Evolutionary conservation across 2,888 invertebrate genomes (phyloP).

Genomic region (Eumerus sabulonum): DNA sequence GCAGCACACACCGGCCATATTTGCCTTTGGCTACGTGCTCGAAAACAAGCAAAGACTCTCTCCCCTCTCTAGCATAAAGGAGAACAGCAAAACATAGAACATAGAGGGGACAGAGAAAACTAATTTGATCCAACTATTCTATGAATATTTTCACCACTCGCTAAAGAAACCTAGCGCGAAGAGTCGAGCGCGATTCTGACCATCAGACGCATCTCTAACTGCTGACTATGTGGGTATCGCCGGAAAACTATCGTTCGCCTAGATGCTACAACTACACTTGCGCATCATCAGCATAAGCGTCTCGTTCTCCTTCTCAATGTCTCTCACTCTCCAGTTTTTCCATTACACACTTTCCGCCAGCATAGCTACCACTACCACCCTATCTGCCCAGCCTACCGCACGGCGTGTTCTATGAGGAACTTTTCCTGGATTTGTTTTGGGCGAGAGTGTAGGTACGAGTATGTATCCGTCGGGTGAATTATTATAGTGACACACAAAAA

Average conservation of each 20-base stretch:
- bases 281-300: background rate
- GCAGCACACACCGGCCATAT: constrained; percentile 16
- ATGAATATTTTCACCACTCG: too few species aligned
- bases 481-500: constrained; percentile 69
- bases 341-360: constrained; percentile 14
- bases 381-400: background rate
- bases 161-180: too few species aligned
- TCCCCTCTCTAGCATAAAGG: too few species aligned
- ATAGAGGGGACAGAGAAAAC: too few species aligned
- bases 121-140: too few species aligned
- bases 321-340: constrained; percentile 18
- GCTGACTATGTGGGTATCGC: too few species aligned
- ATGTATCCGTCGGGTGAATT: constrained; percentile 64
- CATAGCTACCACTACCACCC: background rate
- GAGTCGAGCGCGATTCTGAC: too few species aligned
- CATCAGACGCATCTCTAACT: too few species aligned
- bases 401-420: constrained; percentile 42
- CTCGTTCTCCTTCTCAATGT: background rate
- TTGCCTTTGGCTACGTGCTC: constrained; percentile 3
- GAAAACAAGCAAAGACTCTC: constrained; percentile 6
- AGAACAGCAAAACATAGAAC: too few species aligned
- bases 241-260: constrained; percentile 21
- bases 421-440: constrained; percentile 65
- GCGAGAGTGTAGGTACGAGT: constrained; percentile 46
- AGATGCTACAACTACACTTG: constrained; percentile 14